Conservation (phyloP, 2,888 invertebrate genomes). For the Bombylius major region DNA sequence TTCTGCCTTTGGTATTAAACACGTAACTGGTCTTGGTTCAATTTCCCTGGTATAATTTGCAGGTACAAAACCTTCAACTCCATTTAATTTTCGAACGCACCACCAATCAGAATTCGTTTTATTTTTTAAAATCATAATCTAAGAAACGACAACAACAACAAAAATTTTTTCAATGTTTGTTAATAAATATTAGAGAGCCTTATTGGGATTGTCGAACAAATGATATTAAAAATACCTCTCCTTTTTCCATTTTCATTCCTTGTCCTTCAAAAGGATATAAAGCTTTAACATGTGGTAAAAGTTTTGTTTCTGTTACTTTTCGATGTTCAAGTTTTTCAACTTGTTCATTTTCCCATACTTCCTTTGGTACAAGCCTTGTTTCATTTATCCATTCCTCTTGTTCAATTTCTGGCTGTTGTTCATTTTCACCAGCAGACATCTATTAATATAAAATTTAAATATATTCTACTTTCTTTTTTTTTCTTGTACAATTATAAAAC, state of each 20-base stretch:
- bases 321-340: slow-evolving; percentile 72
- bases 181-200: not conserved
- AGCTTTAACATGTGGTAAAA: slow-evolving; percentile 75
- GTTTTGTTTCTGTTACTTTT: slow-evolving; percentile 75
- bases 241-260: slow-evolving; percentile 83
- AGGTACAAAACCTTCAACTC: slow-evolving; percentile 92
- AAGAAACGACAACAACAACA: not conserved
- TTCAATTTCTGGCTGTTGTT: slow-evolving; percentile 43
- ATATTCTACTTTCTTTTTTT: not conserved
- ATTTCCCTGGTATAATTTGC: slow-evolving; percentile 92
- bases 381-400: slow-evolving; percentile 69
- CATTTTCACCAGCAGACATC: slow-evolving; percentile 51
- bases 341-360: slow-evolving; percentile 86
- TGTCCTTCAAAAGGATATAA: slow-evolving; percentile 86
- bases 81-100: slow-evolving; percentile 88
- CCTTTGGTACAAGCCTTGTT: slow-evolving; percentile 72
- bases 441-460: slow-evolving; percentile 20
- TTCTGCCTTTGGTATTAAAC: slow-evolving; percentile 75
- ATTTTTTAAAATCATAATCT: slow-evolving; percentile 76
- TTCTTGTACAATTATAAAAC: not conserved
- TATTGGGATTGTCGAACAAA: too few relatives aligned
- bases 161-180: slow-evolving; percentile 13
- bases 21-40: slow-evolving; percentile 69
- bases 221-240: slow-evolving; percentile 43
- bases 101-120: slow-evolving; percentile 98